Evolutionary conservation across 2,113 vertebrate species (phyloP), one percentile per base, ranked within the genome.

Genomic region (Eclectus roratus): DNA sequence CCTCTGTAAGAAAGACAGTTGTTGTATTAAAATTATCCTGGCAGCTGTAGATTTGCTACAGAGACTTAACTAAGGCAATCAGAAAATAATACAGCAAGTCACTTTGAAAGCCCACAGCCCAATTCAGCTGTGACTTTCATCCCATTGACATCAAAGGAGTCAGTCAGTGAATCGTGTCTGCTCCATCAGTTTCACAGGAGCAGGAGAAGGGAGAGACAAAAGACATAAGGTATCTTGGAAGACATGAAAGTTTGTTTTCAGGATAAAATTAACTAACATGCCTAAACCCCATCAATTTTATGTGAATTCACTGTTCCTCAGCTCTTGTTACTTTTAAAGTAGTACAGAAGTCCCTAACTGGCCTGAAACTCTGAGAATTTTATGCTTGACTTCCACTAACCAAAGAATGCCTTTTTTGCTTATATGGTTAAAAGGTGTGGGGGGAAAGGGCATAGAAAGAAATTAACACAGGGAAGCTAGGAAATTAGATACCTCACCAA

Each of bases 111-210:
- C 24, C 33, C 15, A 19, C 8, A 41, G 72, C 25, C 41, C n/a
- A 76, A 6, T 93, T 83, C 70, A 37, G 29, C 60, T 1, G 1
- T 55, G 50, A 12, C 88, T 96, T 96, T 96, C 88, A 95, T 94
- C 65, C 72, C 10, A 17, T 9, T 60, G 77, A 79, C 77, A 94
- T 96, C 92, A 96, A 94, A 97, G 44, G 55, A 94, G 39, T 70
- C 74, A 28, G 21, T 28, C 68, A 71, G 49, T 52, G 65, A 84
- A 80, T 79, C 0, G 0, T 44, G 46, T 35, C 52, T 91, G 52
- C 80, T 63, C 52, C 56, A 28, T 84, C 60, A 72, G 52, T 47
- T 56, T 78, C 80, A 63, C 15, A 63, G 64, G 50, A 91, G 18
- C 13, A 44, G 53, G 27, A 83, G 58, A 84, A 78, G 53, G 25